Evolutionary conservation across 2,113 vertebrate genomes (phyloP).

Genomic region (Petrocephalus zakoni): DNA sequence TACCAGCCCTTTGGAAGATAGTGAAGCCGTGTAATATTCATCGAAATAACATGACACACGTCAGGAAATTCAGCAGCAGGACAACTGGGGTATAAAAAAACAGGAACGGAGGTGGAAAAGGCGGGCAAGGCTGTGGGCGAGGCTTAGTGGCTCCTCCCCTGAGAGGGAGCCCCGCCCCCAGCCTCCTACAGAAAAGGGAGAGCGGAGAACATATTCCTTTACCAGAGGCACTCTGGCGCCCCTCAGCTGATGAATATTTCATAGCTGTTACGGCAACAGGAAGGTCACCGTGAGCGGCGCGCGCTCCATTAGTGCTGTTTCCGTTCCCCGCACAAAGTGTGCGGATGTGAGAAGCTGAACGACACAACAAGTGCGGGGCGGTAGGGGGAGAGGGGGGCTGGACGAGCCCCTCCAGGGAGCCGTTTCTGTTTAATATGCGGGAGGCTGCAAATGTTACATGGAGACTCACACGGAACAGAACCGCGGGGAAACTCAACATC

Average conservation of each 20-base stretch:
- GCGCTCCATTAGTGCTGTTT: neutral
- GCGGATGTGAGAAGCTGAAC: neutral
- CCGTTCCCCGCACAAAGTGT: neutral
- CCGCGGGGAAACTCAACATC: neutral
- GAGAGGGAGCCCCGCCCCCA: neutral
- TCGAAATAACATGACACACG: neutral
- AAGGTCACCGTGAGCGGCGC: neutral
- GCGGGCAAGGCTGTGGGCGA: neutral
- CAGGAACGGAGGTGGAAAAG: neutral
- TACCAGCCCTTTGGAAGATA: too few species aligned
- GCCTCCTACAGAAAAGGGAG: neutral
- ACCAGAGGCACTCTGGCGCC: neutral
- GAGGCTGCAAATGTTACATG: neutral
- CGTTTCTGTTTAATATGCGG: neutral
- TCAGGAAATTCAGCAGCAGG: neutral
- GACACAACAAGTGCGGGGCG: neutral
- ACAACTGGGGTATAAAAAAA: neutral
- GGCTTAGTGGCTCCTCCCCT: neutral
- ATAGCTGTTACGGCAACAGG: neutral
- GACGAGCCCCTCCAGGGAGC: neutral
- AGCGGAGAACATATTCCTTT: neutral
- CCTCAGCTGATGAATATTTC: conserved; percentile 15
- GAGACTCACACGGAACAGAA: neutral
- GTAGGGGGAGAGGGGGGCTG: neutral
- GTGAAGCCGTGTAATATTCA: neutral